phyloP scores from a whole-genome alignment of 2,113 vertebrate species.

The Columba janthina region DNA sequence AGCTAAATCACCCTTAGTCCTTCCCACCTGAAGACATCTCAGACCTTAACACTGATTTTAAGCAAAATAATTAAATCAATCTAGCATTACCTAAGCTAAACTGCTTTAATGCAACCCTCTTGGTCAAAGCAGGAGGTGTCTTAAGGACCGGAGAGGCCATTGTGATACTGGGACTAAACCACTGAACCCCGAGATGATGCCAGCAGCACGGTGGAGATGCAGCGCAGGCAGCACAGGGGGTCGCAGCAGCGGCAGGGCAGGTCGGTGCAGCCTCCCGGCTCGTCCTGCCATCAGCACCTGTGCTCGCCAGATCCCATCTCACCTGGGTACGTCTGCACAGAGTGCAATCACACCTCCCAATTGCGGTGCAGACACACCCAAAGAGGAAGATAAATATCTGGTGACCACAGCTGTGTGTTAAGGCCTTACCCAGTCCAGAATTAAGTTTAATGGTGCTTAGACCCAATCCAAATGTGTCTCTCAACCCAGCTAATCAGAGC shows the following conservation, averaged over 20 bases:
- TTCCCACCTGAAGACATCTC: neutral
- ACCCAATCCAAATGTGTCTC: neutral
- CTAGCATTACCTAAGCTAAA: neutral
- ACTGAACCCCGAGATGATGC: accelerated
- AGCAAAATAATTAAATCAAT: neutral
- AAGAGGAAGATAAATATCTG: slow-evolving; percentile 38
- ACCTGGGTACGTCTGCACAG: neutral
- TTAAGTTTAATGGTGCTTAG: neutral
- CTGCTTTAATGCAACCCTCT: neutral
- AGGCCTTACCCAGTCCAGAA: neutral
- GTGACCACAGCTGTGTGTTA: neutral
- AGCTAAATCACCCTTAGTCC: neutral
- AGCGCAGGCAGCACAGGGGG: accelerated
- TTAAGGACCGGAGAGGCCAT: neutral
- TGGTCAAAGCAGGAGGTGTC: neutral
- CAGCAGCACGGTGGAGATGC: neutral
- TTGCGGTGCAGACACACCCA: neutral
- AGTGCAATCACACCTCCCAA: neutral
- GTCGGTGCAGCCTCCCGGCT: neutral
- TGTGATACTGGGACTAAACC: neutral
- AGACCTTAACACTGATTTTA: neutral
- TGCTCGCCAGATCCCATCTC: neutral
- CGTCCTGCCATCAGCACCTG: neutral
- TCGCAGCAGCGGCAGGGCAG: neutral
- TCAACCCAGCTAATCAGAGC: neutral